phyloP scores from a whole-genome alignment of 2,113 vertebrate species.

The Microcebus griseorufus region DNA sequence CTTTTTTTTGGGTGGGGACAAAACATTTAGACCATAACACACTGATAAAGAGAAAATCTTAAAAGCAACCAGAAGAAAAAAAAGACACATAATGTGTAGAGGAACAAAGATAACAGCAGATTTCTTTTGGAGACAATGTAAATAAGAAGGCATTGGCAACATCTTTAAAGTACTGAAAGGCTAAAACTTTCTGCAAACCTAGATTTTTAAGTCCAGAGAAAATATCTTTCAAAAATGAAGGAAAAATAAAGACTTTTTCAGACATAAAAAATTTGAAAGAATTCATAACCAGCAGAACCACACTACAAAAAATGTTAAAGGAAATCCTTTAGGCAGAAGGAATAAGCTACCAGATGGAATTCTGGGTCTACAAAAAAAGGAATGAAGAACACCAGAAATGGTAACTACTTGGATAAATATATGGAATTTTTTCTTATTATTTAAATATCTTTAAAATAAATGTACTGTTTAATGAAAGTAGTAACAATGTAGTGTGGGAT shows the following conservation, averaged over 20 bases:
- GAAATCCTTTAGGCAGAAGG: not conserved
- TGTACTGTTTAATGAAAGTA: not conserved
- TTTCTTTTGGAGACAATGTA: not conserved
- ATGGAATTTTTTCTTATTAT: not conserved
- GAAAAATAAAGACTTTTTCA: not conserved
- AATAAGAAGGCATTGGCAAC: not conserved
- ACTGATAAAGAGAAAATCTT: not conserved
- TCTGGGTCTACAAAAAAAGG: not conserved
- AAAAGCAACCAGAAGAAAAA: not conserved
- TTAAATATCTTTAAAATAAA: constrained; percentile 20
- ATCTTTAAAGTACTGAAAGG: not conserved
- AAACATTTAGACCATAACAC: not conserved
- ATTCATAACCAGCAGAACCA: not conserved
- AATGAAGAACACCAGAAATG: not conserved
- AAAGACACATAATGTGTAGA: not conserved
- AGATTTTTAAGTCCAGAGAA: not conserved
- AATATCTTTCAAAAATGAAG: not conserved
- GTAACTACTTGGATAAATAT: not conserved
- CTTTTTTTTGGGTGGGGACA: not conserved
- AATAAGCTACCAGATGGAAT: not conserved
- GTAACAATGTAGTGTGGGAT: not conserved
- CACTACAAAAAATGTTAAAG: not conserved
- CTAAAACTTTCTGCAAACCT: not conserved
- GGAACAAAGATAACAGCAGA: not conserved
- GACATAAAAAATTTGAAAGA: not conserved